Conservation (phyloP, 2,888 invertebrate species). For the Acrobasis repandana region DNA sequence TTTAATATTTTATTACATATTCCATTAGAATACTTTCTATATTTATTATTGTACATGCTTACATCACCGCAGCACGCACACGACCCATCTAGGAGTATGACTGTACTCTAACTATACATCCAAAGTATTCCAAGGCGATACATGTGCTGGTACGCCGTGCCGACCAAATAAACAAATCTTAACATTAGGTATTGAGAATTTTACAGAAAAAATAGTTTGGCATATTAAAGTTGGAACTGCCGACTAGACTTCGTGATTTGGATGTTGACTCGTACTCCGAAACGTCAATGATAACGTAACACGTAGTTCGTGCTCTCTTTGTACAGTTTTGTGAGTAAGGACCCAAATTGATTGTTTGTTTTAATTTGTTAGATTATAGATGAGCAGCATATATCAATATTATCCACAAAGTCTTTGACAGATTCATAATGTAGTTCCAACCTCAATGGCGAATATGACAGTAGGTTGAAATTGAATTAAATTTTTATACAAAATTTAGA, state of each 20-base stretch:
- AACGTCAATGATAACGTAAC: not conserved
- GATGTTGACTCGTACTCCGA: not conserved
- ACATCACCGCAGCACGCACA: conserved; percentile 57
- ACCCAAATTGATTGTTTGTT: too few species aligned
- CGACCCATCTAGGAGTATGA: conserved; percentile 37
- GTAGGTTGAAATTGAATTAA: too few species aligned
- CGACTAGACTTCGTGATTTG: not conserved
- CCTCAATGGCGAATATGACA: too few species aligned
- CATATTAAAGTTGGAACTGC: not conserved
- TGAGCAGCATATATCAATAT: too few species aligned
- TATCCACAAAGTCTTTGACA: too few species aligned
- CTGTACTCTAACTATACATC: conserved; percentile 46
- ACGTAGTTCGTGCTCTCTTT: not conserved
- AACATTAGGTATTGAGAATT: not conserved
- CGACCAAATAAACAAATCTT: not conserved
- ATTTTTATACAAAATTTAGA: not conserved
- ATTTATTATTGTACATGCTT: conserved; percentile 75
- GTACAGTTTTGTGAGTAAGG: not conserved
- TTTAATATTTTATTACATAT: conserved; percentile 80
- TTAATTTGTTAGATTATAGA: too few species aligned
- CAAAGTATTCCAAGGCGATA: conserved; percentile 21
- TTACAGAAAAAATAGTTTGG: not conserved
- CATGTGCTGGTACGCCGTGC: conserved; percentile 11
- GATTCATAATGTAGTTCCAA: too few species aligned
- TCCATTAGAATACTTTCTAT: conserved; percentile 82